phyloP scores from a whole-genome alignment of 2,113 vertebrate species.

The Syngnathoides biaculeatus region DNA sequence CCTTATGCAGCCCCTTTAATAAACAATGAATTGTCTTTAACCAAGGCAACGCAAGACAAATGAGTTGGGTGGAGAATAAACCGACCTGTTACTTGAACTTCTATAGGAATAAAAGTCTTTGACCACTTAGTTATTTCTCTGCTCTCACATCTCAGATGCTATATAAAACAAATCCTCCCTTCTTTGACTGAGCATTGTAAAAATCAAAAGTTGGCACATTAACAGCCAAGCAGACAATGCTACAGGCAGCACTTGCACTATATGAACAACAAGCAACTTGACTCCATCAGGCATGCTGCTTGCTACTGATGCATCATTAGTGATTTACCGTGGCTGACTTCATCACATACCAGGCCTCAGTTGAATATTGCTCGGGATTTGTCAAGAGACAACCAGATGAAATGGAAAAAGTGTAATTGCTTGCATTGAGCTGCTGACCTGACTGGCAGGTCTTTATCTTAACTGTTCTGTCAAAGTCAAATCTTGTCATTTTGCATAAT shows the following conservation, averaged over 20 bases:
- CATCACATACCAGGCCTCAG: background rate
- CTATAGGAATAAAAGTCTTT: background rate
- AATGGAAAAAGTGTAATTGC: background rate
- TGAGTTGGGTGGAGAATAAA: background rate
- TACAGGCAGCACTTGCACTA: background rate
- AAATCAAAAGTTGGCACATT: background rate
- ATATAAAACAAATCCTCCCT: background rate
- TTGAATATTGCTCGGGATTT: background rate
- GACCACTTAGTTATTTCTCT: background rate
- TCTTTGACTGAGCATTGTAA: background rate
- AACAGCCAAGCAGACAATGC: background rate
- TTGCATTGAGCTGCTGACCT: background rate
- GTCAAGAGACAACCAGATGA: background rate
- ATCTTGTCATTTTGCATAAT: background rate
- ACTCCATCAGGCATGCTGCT: background rate
- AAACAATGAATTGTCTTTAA: conserved; percentile 39
- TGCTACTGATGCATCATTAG: background rate
- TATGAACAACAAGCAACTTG: background rate
- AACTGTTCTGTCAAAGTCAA: background rate
- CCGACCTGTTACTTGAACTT: background rate
- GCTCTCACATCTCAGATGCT: background rate
- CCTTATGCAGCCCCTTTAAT: conserved; percentile 42
- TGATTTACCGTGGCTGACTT: background rate
- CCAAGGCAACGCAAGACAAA: conserved; percentile 28
- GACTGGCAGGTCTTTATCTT: background rate